Conservation (phyloP, 2,113 vertebrate species). For the Sclerurus mexicanus region DNA sequence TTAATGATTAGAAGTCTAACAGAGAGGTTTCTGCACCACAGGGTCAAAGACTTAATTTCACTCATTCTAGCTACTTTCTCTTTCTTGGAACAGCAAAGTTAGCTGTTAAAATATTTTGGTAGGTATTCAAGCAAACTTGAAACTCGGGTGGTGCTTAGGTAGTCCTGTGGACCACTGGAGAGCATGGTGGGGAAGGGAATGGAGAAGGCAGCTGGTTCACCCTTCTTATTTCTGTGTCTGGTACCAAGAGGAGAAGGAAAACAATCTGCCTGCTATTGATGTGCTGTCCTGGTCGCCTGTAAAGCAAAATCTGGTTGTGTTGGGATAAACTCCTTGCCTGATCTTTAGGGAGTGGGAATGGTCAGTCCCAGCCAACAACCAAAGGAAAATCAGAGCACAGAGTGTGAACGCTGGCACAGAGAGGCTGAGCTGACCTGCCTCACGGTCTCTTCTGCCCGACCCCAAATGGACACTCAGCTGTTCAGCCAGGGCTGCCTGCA, state of each 20-base stretch:
- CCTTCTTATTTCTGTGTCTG: neutral
- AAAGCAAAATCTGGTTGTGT: neutral
- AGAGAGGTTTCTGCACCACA: neutral
- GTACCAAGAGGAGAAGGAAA: neutral
- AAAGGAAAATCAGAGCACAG: neutral
- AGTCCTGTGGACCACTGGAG: neutral
- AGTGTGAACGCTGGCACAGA: neutral
- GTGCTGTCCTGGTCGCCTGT: neutral
- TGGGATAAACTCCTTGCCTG: neutral
- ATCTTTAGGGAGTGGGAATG: neutral
- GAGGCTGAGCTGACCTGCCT: neutral
- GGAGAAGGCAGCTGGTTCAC: neutral
- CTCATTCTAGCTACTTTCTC: neutral
- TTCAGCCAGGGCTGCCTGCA: neutral
- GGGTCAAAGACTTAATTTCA: neutral
- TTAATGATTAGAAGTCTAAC: neutral
- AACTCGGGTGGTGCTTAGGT: neutral
- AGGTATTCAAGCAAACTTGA: neutral
- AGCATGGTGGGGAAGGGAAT: neutral
- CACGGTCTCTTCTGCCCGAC: neutral
- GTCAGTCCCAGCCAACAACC: rapidly evolving
- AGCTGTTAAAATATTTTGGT: neutral
- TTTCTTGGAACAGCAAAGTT: neutral
- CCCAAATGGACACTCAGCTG: neutral
- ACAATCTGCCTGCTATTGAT: neutral